Conservation (phyloP, 1,140 invertebrate genomes). For the Trichogramma pretiosum region DNA sequence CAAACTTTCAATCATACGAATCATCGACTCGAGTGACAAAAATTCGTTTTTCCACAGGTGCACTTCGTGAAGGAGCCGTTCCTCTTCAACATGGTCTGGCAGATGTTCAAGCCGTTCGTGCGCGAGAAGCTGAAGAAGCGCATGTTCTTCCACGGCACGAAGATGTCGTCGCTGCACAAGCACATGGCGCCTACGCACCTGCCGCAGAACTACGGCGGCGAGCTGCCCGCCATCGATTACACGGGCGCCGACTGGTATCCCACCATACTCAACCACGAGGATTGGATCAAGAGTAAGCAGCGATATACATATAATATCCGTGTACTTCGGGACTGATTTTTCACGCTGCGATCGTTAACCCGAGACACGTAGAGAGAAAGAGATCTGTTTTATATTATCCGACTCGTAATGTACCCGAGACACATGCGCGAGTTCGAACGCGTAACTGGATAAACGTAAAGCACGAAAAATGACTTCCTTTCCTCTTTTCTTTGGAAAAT, state of each 20-base stretch:
- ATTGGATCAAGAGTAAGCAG: conserved; percentile 48
- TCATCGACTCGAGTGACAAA: neutral
- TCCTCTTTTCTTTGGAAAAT: too few species aligned
- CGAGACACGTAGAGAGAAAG: too few species aligned
- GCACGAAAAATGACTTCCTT: too few species aligned
- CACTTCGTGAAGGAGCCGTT: conserved; percentile 86
- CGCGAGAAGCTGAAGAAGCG: conserved; percentile 71
- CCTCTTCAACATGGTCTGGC: conserved; percentile 80
- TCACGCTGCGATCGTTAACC: too few species aligned
- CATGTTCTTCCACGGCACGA: conserved; percentile 68
- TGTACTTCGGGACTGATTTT: too few species aligned
- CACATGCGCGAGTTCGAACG: too few species aligned
- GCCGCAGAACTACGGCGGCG: conserved; percentile 67
- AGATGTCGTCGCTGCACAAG: conserved; percentile 64
- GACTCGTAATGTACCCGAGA: too few species aligned
- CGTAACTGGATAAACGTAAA: too few species aligned
- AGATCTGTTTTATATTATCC: too few species aligned
- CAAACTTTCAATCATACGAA: neutral
- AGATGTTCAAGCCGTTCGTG: conserved; percentile 80
- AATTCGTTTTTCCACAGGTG: conserved; percentile 36
- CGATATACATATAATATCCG: conserved; percentile 4
- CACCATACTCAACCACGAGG: conserved; percentile 50
- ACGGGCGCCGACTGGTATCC: conserved; percentile 65
- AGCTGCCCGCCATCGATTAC: conserved; percentile 66
- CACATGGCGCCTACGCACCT: conserved; percentile 57